phyloP scores from a whole-genome alignment of 2,888 invertebrate species.

The Deroplatys truncata region DNA sequence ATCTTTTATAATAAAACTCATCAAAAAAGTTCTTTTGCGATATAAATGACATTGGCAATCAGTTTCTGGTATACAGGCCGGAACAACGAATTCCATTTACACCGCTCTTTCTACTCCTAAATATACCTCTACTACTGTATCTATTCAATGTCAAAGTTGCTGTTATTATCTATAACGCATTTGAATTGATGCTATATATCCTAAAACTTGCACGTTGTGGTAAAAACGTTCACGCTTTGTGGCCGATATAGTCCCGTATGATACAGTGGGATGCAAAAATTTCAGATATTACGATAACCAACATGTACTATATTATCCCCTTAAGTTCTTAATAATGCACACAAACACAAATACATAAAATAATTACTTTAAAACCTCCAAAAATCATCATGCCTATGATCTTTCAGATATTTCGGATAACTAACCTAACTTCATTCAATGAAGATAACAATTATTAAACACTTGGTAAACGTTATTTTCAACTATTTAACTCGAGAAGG shows the following conservation, averaged over 20 bases:
- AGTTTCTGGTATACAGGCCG: no score
- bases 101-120: no score
- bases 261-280: neutral
- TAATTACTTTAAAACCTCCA: neutral
- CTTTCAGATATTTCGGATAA: neutral
- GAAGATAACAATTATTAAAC: neutral
- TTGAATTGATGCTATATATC: no score
- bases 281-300: neutral
- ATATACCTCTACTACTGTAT: no score
- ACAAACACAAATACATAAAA: neutral
- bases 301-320: no score
- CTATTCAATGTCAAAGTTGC: no score
- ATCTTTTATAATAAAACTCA: no score
- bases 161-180: no score
- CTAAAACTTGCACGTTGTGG: accelerated
- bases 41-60: no score
- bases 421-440: neutral
- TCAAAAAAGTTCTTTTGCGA: no score
- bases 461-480: neutral
- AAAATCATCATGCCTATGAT: neutral
- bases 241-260: neutral
- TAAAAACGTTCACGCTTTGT: neutral
- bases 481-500: neutral
- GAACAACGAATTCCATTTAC: no score
- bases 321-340: neutral